Percentiles rank a stretch among this genome's conserved stretches.
These are phyloP conservation scores for Gadus chalcogrammus DNA, from an alignment of 2,113 vertebrate genomes.

Conservation along the genomic window DNA sequence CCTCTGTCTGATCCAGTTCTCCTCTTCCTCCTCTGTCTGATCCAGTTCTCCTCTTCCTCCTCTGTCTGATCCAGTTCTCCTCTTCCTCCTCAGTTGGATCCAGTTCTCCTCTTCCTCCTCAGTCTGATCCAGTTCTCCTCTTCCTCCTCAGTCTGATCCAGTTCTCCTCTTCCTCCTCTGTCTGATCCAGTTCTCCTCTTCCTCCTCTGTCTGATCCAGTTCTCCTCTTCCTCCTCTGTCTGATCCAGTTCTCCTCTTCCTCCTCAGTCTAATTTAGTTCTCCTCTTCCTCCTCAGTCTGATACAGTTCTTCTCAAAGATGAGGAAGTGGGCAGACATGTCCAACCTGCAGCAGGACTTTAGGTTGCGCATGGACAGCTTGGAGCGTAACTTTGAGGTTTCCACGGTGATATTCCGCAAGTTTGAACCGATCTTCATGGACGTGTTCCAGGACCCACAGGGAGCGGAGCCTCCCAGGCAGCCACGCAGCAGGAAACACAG, in stretches of 20 bases:
- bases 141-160: no score
- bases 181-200: no score
- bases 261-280: not conserved
- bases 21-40: no score
- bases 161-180: no score
- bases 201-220: no score
- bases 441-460: slow-evolving; percentile 89
- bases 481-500: slow-evolving; percentile 93
- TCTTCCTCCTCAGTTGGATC: slow-evolving; percentile 74
- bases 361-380: slow-evolving; percentile 84
- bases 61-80: slow-evolving; percentile 40
- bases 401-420: slow-evolving; percentile 95
- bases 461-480: slow-evolving; percentile 76
- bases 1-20: no score
- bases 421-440: slow-evolving; percentile 97
- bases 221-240: no score
- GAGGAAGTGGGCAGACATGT: slow-evolving; percentile 99
- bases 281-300: slow-evolving; percentile 69
- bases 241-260: no score
- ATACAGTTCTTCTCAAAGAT: slow-evolving; percentile 99
- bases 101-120: no score
- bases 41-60: no score
- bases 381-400: slow-evolving; percentile 97
- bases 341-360: slow-evolving; percentile 86
- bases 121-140: no score